Conservation (phyloP, 2,113 vertebrate genomes). For the Macrotus californicus region DNA sequence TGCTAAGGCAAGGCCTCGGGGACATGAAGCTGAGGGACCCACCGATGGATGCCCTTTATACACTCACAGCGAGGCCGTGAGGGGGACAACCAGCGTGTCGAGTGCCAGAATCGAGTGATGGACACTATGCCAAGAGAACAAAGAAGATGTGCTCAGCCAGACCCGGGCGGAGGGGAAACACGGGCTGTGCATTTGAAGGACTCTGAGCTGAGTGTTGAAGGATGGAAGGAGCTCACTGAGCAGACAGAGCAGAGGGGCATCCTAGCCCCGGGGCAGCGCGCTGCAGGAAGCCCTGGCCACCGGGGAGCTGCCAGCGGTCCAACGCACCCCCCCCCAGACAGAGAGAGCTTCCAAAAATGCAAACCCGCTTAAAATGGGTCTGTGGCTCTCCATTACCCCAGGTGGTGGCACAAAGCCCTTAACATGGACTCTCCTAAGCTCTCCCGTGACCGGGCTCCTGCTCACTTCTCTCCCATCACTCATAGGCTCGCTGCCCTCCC, state of each 20-base stretch:
- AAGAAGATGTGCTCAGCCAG: no score
- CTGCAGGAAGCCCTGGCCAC: neutral
- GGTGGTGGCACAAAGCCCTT: no score
- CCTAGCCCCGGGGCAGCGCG: no score
- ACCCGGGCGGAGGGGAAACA: neutral
- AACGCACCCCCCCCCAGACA: neutral
- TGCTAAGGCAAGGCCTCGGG: neutral
- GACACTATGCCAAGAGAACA: fast-evolving
- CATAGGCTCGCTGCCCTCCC: neutral
- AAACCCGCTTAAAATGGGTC: neutral
- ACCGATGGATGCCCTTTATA: neutral
- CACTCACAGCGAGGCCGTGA: neutral
- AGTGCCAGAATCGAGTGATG: neutral
- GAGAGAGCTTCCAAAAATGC: neutral
- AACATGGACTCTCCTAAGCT: neutral
- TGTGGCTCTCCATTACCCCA: neutral
- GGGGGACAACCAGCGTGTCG: no score
- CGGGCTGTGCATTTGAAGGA: neutral
- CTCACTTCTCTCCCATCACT: fast-evolving
- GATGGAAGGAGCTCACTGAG: neutral
- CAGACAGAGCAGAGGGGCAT: neutral
- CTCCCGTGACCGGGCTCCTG: neutral
- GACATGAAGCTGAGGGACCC: neutral
- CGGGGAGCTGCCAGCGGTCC: neutral
- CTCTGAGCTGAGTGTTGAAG: neutral